These are phyloP conservation scores for Junonia oenone DNA, from an alignment of 2,888 invertebrate genomes.

Conservation along the genomic window DNA sequence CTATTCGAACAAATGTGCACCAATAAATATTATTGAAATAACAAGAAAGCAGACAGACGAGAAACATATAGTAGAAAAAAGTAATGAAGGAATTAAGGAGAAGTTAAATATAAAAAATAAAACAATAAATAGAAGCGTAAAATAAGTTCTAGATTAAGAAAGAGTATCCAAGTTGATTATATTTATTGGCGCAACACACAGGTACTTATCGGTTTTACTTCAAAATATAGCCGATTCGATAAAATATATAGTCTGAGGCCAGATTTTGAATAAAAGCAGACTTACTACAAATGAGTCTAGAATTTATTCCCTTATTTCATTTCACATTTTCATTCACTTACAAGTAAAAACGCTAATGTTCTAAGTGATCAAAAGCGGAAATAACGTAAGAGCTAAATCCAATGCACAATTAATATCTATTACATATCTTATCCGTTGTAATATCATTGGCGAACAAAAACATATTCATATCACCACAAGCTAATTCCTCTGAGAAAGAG, in stretches of 20 bases:
- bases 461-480: slow-evolving; percentile 56
- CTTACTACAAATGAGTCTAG: slow-evolving; percentile 45
- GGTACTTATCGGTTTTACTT: slow-evolving; percentile 61
- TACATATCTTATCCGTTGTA: slow-evolving; percentile 52
- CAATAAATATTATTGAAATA: slow-evolving; percentile 44
- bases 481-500: slow-evolving; percentile 54
- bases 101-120: slow-evolving; percentile 28
- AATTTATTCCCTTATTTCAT: slow-evolving; percentile 47
- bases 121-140: slow-evolving; percentile 12
- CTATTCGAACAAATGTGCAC: slow-evolving; percentile 52
- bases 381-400: slow-evolving; percentile 50
- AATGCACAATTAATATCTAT: slow-evolving; percentile 50
- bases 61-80: slow-evolving; percentile 5
- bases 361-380: slow-evolving; percentile 43
- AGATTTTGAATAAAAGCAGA: slow-evolving; percentile 52
- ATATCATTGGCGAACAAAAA: slow-evolving; percentile 57
- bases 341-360: slow-evolving; percentile 4
- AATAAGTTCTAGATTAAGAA: slow-evolving; percentile 7
- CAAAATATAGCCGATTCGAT: slow-evolving; percentile 52
- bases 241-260: slow-evolving; percentile 47
- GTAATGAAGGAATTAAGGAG: slow-evolving; percentile 23
- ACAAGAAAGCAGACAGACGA: slow-evolving; percentile 22
- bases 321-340: slow-evolving; percentile 43
- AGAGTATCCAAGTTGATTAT: slow-evolving; percentile 32
- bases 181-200: slow-evolving; percentile 66